Evolutionary conservation across 35 echinoderm and acorn worm genomes (phyloP), one percentile per base, ranked within the genome.

Genomic region (Apostichopus californicus): DNA sequence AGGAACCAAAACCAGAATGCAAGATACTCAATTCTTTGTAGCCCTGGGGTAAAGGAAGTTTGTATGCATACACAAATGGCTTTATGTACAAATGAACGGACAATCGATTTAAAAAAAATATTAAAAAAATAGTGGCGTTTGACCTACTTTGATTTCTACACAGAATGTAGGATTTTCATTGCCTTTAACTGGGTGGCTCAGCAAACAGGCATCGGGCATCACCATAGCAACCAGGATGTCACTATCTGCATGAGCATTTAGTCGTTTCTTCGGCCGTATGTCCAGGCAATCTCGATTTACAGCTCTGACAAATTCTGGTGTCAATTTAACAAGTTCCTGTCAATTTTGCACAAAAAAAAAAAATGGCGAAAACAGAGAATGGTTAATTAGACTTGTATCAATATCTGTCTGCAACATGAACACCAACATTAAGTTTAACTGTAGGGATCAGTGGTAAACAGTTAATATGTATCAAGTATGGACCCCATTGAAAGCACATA

Each of bases 131-230:
- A 8, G 17, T 78, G 77, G 20, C 17, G 22, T 78, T 18, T 75
- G 3, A 59, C 89, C 17, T 57, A 91, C 89, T 54, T 91, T 91
- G 17, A 91, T 57, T 91, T 91, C 89, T 5, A 91, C 77, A 61
- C 73, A 91, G 26, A 78, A 91, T 18, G 73, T 91, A 12, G 89
- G 89, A 22, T 26, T 90, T 6, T 3, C 6, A n/a, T 25, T 78
- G 53, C 70, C 54, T 28, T 1, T 22, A 52, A 79, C 23, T 17
- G 77, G 72, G 59, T 91, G 34, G 77, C 13, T 23, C 26, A 91
- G 25, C 34, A 91, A 56, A 57, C 89, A 91, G 89, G 61, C 71
- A 91, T 91, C 89, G 58, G 89, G 89, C 89, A 91, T 21, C 73
- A 78, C 12, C 89, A 91, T 91, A 54, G 52, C 89, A 26, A 78